Evolutionary conservation across 2,113 vertebrate genomes (phyloP).

Genomic region (Phainopepla nitens): DNA sequence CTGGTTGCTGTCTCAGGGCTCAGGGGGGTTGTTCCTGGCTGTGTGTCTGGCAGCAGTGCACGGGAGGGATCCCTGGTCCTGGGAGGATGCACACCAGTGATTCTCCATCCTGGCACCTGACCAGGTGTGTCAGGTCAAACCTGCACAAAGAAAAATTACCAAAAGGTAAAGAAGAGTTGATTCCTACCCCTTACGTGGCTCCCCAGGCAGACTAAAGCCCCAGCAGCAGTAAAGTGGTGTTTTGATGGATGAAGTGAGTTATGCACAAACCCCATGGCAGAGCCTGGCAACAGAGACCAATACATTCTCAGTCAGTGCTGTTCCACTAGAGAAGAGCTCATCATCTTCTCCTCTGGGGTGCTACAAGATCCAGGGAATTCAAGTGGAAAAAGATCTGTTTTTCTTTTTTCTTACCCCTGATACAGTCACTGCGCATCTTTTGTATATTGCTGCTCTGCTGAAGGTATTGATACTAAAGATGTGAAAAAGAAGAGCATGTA

Average conservation of each 20-base stretch:
- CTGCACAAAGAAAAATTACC: neutral
- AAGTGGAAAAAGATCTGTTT: neutral
- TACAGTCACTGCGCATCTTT: neutral
- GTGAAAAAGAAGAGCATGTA: neutral
- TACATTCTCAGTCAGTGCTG: fast-evolving
- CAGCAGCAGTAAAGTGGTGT: neutral
- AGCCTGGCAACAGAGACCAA: neutral
- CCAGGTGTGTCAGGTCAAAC: fast-evolving
- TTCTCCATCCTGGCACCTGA: neutral
- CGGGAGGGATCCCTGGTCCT: neutral
- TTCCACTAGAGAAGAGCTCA: neutral
- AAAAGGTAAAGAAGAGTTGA: neutral
- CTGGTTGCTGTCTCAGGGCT: neutral
- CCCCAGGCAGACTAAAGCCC: neutral
- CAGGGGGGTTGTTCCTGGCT: neutral
- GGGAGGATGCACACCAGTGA: neutral
- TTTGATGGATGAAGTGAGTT: neutral
- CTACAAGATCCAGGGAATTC: neutral
- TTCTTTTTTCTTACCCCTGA: neutral
- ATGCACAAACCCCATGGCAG: neutral
- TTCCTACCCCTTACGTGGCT: fast-evolving
- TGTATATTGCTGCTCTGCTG: neutral
- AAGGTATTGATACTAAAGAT: neutral
- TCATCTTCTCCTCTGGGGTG: neutral
- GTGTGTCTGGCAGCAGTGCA: fast-evolving